These are phyloP conservation scores for Grammomys surdaster DNA, from an alignment of 2,113 vertebrate species.

Conservation along the genomic window DNA sequence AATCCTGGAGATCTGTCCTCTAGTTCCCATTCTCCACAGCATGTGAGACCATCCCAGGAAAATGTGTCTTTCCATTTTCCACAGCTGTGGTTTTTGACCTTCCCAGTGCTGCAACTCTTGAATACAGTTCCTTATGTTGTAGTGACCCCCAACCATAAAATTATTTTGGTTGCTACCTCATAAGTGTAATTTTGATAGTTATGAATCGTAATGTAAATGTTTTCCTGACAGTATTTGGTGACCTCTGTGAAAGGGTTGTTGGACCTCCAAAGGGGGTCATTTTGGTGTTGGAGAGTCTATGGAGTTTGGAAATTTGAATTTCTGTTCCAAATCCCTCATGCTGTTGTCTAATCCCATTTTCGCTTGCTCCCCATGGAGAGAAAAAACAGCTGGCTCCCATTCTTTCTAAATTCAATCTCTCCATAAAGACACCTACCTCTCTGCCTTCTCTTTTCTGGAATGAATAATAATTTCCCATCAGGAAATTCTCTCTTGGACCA, in stretches of 20 bases:
- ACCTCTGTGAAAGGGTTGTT: too few species aligned
- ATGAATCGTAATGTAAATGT: not conserved
- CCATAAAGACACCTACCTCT: constrained; percentile 66
- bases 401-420: constrained; percentile 71
- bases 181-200: not conserved
- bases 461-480: constrained; percentile 53
- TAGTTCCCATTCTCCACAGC: not conserved
- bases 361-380: constrained; percentile 65
- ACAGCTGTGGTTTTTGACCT: not conserved
- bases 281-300: constrained; percentile 61
- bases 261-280: not conserved
- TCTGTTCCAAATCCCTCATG: constrained; percentile 54
- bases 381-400: constrained; percentile 70
- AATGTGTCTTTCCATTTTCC: constrained; percentile 32
- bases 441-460: constrained; percentile 52
- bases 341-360: constrained; percentile 76
- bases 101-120: not conserved
- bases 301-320: constrained; percentile 70
- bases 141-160: not conserved
- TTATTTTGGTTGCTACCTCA: not conserved
- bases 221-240: not conserved
- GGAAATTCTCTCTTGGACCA: constrained; percentile 23
- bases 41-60: not conserved
- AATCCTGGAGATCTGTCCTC: not conserved
- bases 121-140: not conserved